These are phyloP conservation scores for Asobara japonica DNA, from an alignment of 1,140 invertebrate genomes.

Conservation along the genomic window DNA sequence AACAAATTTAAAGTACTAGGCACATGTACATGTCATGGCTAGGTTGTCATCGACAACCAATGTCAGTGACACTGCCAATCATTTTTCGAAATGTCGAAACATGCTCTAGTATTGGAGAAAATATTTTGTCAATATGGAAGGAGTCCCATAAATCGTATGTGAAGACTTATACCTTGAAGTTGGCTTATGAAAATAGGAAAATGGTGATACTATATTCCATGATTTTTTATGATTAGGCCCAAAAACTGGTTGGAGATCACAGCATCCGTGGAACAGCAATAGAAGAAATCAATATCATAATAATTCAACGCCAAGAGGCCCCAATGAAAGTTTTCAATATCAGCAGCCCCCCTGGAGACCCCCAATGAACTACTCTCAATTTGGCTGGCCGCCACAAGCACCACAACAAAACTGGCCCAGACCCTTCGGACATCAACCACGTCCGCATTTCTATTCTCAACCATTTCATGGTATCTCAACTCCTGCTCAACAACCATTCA, in stretches of 20 bases:
- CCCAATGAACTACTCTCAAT: neutral
- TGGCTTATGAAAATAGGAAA: too few species aligned
- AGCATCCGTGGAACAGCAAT: slow-evolving; percentile 52
- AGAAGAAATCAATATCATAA: slow-evolving; percentile 27
- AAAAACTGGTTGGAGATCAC: slow-evolving; percentile 45
- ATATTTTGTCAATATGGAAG: too few species aligned
- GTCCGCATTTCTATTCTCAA: neutral
- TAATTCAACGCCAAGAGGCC: slow-evolving; percentile 11
- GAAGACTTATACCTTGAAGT: too few species aligned
- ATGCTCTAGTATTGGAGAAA: too few species aligned
- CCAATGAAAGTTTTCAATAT: neutral
- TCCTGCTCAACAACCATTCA: slow-evolving; percentile 8
- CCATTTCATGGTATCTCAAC: neutral
- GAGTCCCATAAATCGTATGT: too few species aligned
- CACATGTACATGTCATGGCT: too few species aligned
- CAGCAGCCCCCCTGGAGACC: neutral
- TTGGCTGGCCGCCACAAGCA: neutral
- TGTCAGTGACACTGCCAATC: too few species aligned
- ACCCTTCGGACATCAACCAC: neutral
- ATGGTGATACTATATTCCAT: too few species aligned
- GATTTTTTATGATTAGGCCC: slow-evolving; percentile 19
- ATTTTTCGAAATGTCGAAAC: too few species aligned
- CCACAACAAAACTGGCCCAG: slow-evolving; percentile 11
- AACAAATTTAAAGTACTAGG: too few species aligned
- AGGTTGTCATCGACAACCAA: too few species aligned